Percentiles rank a stretch among this genome's conserved stretches.
These are phyloP conservation scores for Xerus rutilus DNA, from an alignment of 2,797 vertebrate genomes.

Conservation along the genomic window DNA sequence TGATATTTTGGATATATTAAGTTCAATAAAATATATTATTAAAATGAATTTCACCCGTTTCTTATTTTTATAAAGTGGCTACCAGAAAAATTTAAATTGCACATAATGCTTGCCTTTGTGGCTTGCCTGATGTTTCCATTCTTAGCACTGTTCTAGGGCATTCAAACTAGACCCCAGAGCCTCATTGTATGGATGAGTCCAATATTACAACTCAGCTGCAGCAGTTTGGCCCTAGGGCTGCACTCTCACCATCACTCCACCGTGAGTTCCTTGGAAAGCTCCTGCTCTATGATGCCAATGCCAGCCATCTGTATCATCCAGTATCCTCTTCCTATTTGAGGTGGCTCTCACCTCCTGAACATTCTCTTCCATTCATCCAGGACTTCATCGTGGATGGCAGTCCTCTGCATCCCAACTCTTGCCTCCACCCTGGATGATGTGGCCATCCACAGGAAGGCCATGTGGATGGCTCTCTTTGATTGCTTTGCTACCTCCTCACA, in stretches of 20 bases:
- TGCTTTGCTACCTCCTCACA: background rate
- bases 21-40: conserved; percentile 17
- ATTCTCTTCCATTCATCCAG: background rate
- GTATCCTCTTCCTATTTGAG: too few relatives aligned
- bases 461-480: background rate
- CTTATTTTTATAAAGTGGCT: background rate
- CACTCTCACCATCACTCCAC: background rate
- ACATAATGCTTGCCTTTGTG: background rate
- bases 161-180: background rate
- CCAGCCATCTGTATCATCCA: background rate
- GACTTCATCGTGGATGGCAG: background rate
- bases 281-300: background rate
- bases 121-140: background rate
- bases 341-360: background rate
- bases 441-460: background rate
- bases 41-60: background rate
- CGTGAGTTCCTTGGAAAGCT: background rate
- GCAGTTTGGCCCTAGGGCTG: background rate
- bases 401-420: background rate
- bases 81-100: background rate
- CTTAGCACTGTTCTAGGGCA: background rate
- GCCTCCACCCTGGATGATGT: background rate
- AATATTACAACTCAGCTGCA: background rate
- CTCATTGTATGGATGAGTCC: background rate
- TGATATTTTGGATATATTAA: conserved; percentile 34